Conservation (phyloP, 2,797 vertebrate genomes). For the Threskiornis aethiopicus region DNA sequence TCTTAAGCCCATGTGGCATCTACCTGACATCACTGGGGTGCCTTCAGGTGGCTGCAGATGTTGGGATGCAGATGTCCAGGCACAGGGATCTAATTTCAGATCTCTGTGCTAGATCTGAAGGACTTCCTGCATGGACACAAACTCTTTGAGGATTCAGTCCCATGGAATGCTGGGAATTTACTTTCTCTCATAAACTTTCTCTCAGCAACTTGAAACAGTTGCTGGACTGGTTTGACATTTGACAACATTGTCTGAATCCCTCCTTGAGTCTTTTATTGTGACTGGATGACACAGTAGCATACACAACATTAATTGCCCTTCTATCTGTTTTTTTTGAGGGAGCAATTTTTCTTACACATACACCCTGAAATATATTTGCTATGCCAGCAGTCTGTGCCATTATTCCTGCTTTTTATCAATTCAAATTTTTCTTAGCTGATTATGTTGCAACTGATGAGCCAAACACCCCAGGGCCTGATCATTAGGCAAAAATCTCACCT, state of each 20-base stretch:
- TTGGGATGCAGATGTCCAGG: background rate
- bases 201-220: background rate
- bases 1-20: background rate
- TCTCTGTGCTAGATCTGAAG: background rate
- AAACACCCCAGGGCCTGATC: background rate
- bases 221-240: background rate
- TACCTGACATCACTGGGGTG: background rate
- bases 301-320: background rate
- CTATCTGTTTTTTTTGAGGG: background rate
- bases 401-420: conserved; percentile 20
- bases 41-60: background rate
- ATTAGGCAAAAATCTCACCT: conserved; percentile 20
- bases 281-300: background rate
- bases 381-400: background rate
- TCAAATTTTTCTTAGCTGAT: conserved; percentile 18
- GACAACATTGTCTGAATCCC: background rate
- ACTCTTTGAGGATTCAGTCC: background rate
- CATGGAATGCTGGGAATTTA: background rate
- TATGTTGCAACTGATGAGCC: background rate
- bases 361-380: background rate
- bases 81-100: background rate
- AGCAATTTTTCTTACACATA: background rate
- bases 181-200: background rate
- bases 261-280: background rate
- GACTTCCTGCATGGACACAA: background rate